Base-by-base conservation (phyloP, 2,797 vertebrate genomes). In the Pitangus sulphuratus region DNA sequence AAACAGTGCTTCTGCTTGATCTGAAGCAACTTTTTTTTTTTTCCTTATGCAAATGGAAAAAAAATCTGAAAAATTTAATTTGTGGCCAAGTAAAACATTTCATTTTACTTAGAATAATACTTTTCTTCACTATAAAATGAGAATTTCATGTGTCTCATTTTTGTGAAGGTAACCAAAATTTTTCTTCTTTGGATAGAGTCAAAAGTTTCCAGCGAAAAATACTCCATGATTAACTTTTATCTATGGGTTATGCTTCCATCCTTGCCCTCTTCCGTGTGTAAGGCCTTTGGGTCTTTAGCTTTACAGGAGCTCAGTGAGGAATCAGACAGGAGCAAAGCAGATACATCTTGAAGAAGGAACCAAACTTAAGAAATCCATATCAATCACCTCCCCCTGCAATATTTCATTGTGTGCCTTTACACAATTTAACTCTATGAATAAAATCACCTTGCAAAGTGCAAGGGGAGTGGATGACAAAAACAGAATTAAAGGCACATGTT, bases 11-110 rank as follows among this genome's bases (percentile, higher is more conserved):
- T 70, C 39, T 81, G n/a, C 61, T 69, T 81, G 39, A 84, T 86
- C 70, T 76, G 50, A 88, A 91, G 40, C 18, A 78, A 74, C 4
- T 40, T 57, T 47, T 70, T 84, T 51, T 22, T 56, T 25, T 65
- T 79, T 91, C 77, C 72, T 69, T 65, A 90, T 54, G 66, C 18
- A 91, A 95, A 86, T 57, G n/a, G 47, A 50, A 51, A 87, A 81
- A 93, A 95, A 71, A 44, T 10, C 26, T 54, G 50, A 93, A 93
- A 76, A 90, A 88, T 62, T 81, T 86, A 69, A 86, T 82, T 86
- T 86, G 5, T 18, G 26, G 61, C 91, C 91, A 97, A 95, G 50
- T 69, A 80, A 93, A 95, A 94, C 33, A 82, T 88, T 93, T 95
- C 6, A 61, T 84, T 88, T 58, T 25, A 72, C 30, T 72, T 88